Percentiles rank a stretch among this genome's conserved stretches.
Conservation (phyloP, 2,797 vertebrate species). For the Lepidocolaptes lacrymiger region DNA sequence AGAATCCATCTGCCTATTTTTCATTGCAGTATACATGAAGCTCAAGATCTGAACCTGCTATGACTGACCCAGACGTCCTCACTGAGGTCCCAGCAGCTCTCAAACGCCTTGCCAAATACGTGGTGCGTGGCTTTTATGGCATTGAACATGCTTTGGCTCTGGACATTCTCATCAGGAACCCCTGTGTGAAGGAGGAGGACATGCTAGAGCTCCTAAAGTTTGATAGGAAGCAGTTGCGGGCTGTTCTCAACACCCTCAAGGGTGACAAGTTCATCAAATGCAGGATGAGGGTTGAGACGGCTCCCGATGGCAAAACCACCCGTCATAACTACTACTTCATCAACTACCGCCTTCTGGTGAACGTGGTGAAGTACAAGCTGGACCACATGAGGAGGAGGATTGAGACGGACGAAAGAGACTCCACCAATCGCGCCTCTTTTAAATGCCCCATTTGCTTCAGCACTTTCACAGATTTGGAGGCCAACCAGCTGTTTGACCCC, state of each 20-base stretch:
- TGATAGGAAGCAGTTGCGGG: conserved; percentile 95
- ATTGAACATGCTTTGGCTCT: conserved; percentile 94
- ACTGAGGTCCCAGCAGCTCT: conserved; percentile 93
- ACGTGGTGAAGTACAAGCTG: conserved; percentile 98
- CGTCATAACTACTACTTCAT: conserved; percentile 99
- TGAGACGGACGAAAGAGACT: conserved; percentile 97
- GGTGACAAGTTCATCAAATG: conserved; percentile 98
- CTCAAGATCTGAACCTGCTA: conserved; percentile 68
- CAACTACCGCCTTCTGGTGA: conserved; percentile 94
- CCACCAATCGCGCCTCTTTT: conserved; percentile 96
- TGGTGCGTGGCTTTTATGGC: conserved; percentile 96
- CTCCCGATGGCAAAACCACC: conserved; percentile 94
- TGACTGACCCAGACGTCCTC: conserved; percentile 94
- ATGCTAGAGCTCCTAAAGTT: conserved; percentile 98
- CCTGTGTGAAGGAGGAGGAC: conserved; percentile 97
- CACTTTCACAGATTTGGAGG: conserved; percentile 98
- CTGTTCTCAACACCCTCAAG: conserved; percentile 95
- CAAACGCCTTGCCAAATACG: conserved; percentile 96
- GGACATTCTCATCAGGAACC: conserved; percentile 95
- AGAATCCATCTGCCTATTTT: not conserved
- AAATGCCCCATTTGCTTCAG: conserved; percentile 92
- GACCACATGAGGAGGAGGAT: conserved; percentile 98
- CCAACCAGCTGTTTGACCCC: conserved; percentile 95
- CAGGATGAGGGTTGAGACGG: conserved; percentile 96
- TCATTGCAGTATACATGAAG: conserved; percentile 59